phyloP scores from a whole-genome alignment of 1,140 invertebrate species.

The Papilio polyxenes region DNA sequence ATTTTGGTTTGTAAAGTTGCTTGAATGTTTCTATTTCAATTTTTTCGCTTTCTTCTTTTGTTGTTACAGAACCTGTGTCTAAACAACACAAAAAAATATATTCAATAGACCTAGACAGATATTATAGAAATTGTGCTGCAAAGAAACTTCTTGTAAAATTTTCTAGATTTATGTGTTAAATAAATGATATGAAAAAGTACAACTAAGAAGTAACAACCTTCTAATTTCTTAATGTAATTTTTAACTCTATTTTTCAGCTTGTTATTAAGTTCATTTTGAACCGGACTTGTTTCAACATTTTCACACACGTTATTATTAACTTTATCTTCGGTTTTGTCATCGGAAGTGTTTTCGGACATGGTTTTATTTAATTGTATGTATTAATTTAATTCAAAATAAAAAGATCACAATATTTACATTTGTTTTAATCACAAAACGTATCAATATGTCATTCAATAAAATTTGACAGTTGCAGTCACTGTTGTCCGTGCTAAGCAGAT shows the following conservation, averaged over 20 bases:
- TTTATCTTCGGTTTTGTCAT: slow-evolving; percentile 33
- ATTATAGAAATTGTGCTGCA: too few relatives aligned
- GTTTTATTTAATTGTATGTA: slow-evolving; percentile 15
- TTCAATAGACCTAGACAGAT: too few relatives aligned
- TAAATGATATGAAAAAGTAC: not conserved
- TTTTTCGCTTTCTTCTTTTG: slow-evolving; percentile 71
- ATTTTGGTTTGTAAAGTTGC: slow-evolving; percentile 68
- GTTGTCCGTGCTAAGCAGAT: not conserved
- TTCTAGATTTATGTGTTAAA: too few relatives aligned
- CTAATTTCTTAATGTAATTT: slow-evolving; percentile 34
- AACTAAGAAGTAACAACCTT: not conserved
- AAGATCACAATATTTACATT: not conserved
- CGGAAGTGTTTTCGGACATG: not conserved
- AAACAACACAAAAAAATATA: slow-evolving; percentile 31
- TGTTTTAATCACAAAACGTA: not conserved
- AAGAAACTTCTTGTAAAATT: too few relatives aligned
- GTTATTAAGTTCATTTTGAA: slow-evolving; percentile 24
- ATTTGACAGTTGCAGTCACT: not conserved
- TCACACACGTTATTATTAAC: slow-evolving; percentile 12
- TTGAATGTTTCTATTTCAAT: slow-evolving; percentile 71
- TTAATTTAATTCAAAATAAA: not conserved
- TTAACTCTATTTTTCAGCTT: slow-evolving; percentile 31
- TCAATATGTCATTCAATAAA: not conserved
- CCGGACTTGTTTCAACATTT: not conserved
- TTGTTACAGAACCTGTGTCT: slow-evolving; percentile 64